Conservation (phyloP, 2,113 vertebrate species). For the Oncorhynchus keta region DNA sequence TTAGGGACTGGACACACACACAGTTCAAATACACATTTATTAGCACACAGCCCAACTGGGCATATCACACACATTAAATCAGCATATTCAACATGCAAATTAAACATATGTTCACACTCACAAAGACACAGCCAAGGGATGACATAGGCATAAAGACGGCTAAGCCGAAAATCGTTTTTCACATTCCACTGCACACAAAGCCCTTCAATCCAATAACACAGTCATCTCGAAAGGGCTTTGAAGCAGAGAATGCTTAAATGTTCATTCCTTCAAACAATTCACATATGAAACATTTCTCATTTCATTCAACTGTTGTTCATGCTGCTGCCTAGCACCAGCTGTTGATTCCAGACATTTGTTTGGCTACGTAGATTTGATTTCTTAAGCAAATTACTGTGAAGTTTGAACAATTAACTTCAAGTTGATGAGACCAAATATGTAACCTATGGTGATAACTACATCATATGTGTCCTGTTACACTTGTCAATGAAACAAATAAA, state of each 20-base stretch:
- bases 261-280: conserved; percentile 20
- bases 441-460: too few species aligned
- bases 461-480: too few species aligned
- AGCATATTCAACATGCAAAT: not conserved
- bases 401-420: too few species aligned
- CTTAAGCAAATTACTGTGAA: conserved; percentile 28
- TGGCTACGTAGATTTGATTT: conserved; percentile 24
- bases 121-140: not conserved
- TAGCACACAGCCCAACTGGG: not conserved
- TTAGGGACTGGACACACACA: conserved; percentile 67
- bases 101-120: not conserved
- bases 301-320: conserved; percentile 22
- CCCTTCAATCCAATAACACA: conserved; percentile 27
- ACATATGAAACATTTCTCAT: conserved; percentile 1
- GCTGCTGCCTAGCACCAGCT: conserved; percentile 17
- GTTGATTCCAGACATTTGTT: conserved; percentile 19
- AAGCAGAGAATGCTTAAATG: conserved; percentile 29
- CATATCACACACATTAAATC: not conserved
- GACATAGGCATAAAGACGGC: not conserved
- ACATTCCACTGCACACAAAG: conserved; percentile 18
- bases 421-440: too few species aligned
- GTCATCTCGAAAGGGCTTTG: conserved; percentile 25
- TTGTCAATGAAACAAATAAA: too few species aligned
- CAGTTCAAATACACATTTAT: not conserved
- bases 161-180: not conserved